Evolutionary conservation across 2,888 invertebrate species (phyloP), one percentile per base, ranked within the genome.

Genomic region (Pegoplata infirma): DNA sequence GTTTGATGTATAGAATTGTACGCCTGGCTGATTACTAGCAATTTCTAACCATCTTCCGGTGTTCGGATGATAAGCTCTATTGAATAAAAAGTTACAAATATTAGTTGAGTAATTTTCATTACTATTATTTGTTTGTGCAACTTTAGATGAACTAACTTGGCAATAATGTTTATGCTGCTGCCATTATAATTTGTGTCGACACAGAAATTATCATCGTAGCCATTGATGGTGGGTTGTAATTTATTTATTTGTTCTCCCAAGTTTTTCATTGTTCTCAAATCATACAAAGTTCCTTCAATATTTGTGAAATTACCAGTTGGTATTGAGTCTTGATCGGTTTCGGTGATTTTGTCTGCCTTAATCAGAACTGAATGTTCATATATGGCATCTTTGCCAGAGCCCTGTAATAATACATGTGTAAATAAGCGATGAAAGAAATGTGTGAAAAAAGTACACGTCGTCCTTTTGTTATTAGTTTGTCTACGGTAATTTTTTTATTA

Each of bases 1-100:
- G 86, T 96, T 96, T 0, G 94, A 92, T 0, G 97, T 97, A 87
- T 98, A 98, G 85, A 98, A 94, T 88, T 98, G 97, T 71, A 98
- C 92, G 0, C 97, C 97, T 0, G 97, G 97, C 87, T 97, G 96
- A 87, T 97, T 94, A 76, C 96, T 94, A 82, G 93, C 94, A 0
- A 97, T 92, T 87, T 96, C 95, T 67, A 98, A 86, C 61, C 91
- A 92, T 75, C 97, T 91, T 1, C 97, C 97, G 21, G 92, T 91
- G 12, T 86, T 82, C 0, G 94, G 93, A 89, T 96, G 95, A 4
- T 91, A 83, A 0, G 92, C 93, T 85, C 93, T 93, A 83, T 32
- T 46, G n/a, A 40, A n/a, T n/a, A 61, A 47, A 61, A 25, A 69
- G 16, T 40, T 7, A 40, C 47, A 44, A 55, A 16, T n/a, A n/a